Evolutionary conservation across 1,140 invertebrate species (phyloP).

Genomic region (Protaetia brevitarsis): DNA sequence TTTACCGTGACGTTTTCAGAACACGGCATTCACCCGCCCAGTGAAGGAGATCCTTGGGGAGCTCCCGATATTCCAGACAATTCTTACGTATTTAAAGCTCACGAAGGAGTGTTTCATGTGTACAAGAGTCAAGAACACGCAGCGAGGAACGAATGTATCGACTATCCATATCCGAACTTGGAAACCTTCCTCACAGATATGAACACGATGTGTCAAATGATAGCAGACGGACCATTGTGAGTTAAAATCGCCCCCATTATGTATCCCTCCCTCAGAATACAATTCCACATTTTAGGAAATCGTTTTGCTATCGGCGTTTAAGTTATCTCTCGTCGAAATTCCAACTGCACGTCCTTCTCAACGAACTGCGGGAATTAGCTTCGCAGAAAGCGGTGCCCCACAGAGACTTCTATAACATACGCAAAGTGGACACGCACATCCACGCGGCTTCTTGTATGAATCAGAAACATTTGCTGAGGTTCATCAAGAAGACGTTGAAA

Average conservation of each 20-base stretch:
- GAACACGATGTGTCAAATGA: constrained; percentile 86
- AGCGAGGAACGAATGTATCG: constrained; percentile 57
- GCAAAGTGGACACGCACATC: constrained; percentile 97
- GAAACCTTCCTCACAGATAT: constrained; percentile 78
- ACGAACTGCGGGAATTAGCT: constrained; percentile 94
- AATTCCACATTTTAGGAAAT: constrained; percentile 69
- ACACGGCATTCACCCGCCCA: constrained; percentile 79
- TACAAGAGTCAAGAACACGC: constrained; percentile 64
- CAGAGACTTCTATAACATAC: constrained; percentile 98
- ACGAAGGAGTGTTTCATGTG: constrained; percentile 82
- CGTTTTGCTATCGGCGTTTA: constrained; percentile 95
- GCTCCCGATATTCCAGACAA: constrained; percentile 62
- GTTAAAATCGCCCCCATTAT: no score
- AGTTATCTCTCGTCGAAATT: constrained; percentile 96
- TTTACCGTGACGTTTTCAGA: no score
- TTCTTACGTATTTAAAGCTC: constrained; percentile 67
- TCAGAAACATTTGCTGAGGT: constrained; percentile 96
- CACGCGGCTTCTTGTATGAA: constrained; percentile 99
- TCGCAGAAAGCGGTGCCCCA: constrained; percentile 98
- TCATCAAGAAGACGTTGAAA: constrained; percentile 98
- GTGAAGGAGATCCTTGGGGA: constrained; percentile 80
- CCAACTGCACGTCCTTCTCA: constrained; percentile 92
- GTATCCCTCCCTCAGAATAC: no score
- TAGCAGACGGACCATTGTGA: constrained; percentile 94
- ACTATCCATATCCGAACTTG: constrained; percentile 76